Conservation (phyloP, 2,888 invertebrate species). For the Lepidocyrtinus sp. region DNA sequence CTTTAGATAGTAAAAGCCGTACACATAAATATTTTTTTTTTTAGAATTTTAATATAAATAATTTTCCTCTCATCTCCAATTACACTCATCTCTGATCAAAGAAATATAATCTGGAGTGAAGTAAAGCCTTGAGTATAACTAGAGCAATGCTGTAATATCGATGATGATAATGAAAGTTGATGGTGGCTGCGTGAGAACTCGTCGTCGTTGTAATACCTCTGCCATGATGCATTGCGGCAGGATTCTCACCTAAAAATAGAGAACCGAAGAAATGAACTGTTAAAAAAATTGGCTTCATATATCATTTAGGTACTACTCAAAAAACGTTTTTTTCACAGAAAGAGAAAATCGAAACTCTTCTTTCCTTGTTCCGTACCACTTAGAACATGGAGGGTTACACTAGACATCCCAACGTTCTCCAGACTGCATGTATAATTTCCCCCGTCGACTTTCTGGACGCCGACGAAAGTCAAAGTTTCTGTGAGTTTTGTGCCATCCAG, state of each 20-base stretch:
- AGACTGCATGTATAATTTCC: slow-evolving; percentile 96
- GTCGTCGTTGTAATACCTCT: slow-evolving; percentile 71
- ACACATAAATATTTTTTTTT: too few relatives aligned
- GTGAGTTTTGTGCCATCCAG: slow-evolving; percentile 65
- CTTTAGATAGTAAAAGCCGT: too few relatives aligned
- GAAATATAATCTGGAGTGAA: slow-evolving; percentile 35
- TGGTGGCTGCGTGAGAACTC: slow-evolving; percentile 45
- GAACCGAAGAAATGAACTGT: slow-evolving; percentile 19
- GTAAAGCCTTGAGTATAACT: slow-evolving; percentile 9
- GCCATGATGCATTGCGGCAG: slow-evolving; percentile 83
- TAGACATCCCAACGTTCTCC: slow-evolving; percentile 90
- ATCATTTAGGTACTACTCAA: slow-evolving; percentile 17
- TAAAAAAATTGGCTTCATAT: neutral
- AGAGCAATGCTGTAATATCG: too few relatives aligned
- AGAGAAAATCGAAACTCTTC: neutral
- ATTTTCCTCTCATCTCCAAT: too few relatives aligned
- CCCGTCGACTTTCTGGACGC: slow-evolving; percentile 82
- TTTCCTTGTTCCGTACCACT: slow-evolving; percentile 84
- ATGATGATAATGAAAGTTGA: slow-evolving; percentile 42
- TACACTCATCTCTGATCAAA: slow-evolving; percentile 46
- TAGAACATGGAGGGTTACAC: slow-evolving; percentile 89
- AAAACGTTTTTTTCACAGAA: slow-evolving; percentile 8
- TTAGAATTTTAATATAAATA: slow-evolving; percentile 1
- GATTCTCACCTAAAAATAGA: slow-evolving; percentile 80
- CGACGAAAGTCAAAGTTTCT: slow-evolving; percentile 76